These are phyloP conservation scores for Varecia variegata DNA, from an alignment of 2,797 vertebrate species.

Conservation along the genomic window DNA sequence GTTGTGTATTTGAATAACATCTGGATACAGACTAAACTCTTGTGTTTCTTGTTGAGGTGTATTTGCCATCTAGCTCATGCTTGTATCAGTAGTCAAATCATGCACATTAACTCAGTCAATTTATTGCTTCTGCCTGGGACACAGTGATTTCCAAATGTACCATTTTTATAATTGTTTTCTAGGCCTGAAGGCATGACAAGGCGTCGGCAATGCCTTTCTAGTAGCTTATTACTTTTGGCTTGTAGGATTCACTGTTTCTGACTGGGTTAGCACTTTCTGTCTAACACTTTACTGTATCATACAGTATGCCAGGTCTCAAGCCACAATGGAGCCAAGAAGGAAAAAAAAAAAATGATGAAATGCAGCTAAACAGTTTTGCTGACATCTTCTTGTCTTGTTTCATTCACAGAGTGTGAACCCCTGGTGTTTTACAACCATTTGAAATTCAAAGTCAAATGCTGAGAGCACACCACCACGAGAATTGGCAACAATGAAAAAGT, in stretches of 20 bases:
- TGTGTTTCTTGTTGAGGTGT: constrained; percentile 16
- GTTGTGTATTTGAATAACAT: constrained; percentile 32
- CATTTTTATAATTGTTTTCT: constrained; percentile 70
- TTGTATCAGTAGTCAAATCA: constrained; percentile 50
- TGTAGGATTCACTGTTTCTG: constrained; percentile 53
- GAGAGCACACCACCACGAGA: constrained; percentile 29
- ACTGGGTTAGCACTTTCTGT: constrained; percentile 59
- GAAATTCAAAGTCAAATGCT: constrained; percentile 60
- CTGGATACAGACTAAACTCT: constrained; percentile 18
- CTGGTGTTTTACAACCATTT: constrained; percentile 58
- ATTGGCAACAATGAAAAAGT: constrained; percentile 59
- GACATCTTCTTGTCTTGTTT: constrained; percentile 60
- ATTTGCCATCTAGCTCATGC: neutral
- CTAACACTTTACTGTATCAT: constrained; percentile 33
- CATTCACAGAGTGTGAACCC: constrained; percentile 64
- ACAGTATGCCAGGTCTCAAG: constrained; percentile 41
- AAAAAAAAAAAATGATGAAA: neutral
- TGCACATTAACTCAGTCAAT: constrained; percentile 51
- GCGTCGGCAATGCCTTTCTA: neutral
- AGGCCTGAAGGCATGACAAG: constrained; percentile 58
- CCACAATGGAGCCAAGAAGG: neutral
- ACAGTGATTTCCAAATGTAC: constrained; percentile 54
- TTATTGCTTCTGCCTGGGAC: constrained; percentile 46
- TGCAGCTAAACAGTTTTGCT: constrained; percentile 53
- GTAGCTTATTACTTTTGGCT: constrained; percentile 51